Evolutionary conservation across 2,113 vertebrate species (phyloP), one percentile per base, ranked within the genome.

Genomic region (Pedetes capensis): DNA sequence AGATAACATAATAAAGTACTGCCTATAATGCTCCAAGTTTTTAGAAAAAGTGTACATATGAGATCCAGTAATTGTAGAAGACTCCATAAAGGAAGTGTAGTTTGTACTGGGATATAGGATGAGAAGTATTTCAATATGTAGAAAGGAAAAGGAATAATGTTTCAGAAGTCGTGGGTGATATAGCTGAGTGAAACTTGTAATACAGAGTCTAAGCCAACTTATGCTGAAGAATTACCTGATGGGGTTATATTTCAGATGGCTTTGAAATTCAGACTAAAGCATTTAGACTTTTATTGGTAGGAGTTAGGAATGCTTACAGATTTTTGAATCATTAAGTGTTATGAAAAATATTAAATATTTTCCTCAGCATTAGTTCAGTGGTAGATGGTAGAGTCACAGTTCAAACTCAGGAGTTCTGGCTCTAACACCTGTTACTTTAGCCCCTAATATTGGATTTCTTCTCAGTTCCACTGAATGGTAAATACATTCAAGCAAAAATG

Each of bases 291-390:
- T 61, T 72, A 64, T 57, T 87, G 13, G 51, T 63, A 88, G 6
- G 23, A 72, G 17, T 37, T 80, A 83, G 3, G 6, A 89, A 95
- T 17, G 55, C 5, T 74, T 89, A 94, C 92, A 91, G 18, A 76
- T 25, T 93, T 92, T 87, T 88, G 51, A 97, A 78, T 89, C 22
- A 84, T 81, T 94, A 34, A 74, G 25, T 90, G 16, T n/a, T 76
- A 44, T n/a, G 13, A 87, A 80, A 92, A 95, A 90, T 51, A 85
- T 87, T 89, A 89, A 95, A 42, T 81, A 81, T 82, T 96, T 95
- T 78, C 37, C 23, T 3, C n/a, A 93, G 49, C 47, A 89, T 95
- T 4, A 64, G 8, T 95, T 42, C 39, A 10, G 11, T 85, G 81
- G 27, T 66, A 93, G 57, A 78, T 53, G 42, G 22, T 61, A 89